Percentiles rank a stretch among this genome's conserved stretches.
These are phyloP conservation scores for Hippocampus barbouri DNA, from an alignment of 2,113 vertebrate genomes.

Conservation along the genomic window DNA sequence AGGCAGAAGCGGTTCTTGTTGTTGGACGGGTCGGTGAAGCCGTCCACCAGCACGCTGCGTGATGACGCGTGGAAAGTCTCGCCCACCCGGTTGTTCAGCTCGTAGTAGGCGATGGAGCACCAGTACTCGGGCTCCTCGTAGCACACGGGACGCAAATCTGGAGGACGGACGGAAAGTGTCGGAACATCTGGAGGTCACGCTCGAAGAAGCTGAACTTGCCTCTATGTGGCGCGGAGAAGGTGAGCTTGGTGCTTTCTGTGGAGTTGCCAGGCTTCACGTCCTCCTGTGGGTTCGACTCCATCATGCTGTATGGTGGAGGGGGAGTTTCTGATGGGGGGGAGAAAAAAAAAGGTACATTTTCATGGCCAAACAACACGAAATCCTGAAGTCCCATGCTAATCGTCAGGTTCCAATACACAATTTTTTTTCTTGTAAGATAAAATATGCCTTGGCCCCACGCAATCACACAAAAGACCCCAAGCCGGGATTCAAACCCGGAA, in stretches of 20 bases:
- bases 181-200: neutral
- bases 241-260: conserved; percentile 73
- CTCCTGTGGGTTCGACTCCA: conserved; percentile 75
- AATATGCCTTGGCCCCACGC: neutral
- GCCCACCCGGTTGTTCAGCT: conserved; percentile 93
- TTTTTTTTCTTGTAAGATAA: neutral
- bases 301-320: conserved; percentile 80
- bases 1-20: conserved; percentile 97
- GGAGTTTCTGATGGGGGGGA: conserved; percentile 78
- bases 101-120: conserved; percentile 97
- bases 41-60: conserved; percentile 90
- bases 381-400: too few species aligned
- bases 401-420: neutral
- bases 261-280: conserved; percentile 77
- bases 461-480: too few species aligned
- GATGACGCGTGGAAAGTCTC: conserved; percentile 95
- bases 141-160: conserved; percentile 93
- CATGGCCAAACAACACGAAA: too few species aligned
- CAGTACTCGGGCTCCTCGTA: conserved; percentile 96
- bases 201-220: conserved; percentile 54
- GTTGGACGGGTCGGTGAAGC: conserved; percentile 97
- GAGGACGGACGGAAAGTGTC: neutral
- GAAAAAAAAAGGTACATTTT: too few species aligned
- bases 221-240: conserved; percentile 78
- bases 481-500: too few species aligned